Conservation (phyloP, 2,113 vertebrate genomes). For the Agelaius phoeniceus region DNA sequence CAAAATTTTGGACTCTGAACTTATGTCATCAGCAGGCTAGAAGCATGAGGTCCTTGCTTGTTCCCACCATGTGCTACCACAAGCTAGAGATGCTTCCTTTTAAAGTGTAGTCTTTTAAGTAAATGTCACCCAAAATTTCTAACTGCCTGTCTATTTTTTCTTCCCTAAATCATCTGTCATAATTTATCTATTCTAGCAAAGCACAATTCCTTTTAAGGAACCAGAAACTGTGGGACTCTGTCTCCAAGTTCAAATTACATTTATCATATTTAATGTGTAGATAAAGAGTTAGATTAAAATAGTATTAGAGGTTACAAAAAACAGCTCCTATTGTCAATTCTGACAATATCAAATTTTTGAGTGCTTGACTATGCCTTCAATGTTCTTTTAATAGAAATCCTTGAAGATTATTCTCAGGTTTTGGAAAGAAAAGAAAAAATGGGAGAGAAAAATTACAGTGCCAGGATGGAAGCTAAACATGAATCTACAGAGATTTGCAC, state of each 20-base stretch:
- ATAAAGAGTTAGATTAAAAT: slow-evolving; percentile 43
- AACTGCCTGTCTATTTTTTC: not conserved
- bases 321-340: slow-evolving; percentile 16
- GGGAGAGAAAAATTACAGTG: not conserved
- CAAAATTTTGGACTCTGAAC: not conserved
- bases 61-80: not conserved
- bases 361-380: slow-evolving; percentile 23
- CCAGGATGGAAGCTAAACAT: not conserved
- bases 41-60: not conserved
- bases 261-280: not conserved
- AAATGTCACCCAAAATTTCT: not conserved
- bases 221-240: not conserved
- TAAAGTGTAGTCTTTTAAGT: not conserved
- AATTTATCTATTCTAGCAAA: not conserved
- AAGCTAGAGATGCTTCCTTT: not conserved
- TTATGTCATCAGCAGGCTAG: not conserved
- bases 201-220: slow-evolving; percentile 28
- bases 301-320: slow-evolving; percentile 10
- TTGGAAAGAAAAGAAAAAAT: not conserved
- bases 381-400: slow-evolving; percentile 46
- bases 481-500: not conserved
- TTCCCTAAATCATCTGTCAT: slow-evolving; percentile 8
- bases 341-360: slow-evolving; percentile 40
- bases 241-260: not conserved
- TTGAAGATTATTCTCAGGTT: slow-evolving; percentile 29